Conservation (phyloP, 2,888 invertebrate genomes). For the Orgyia antiqua region DNA sequence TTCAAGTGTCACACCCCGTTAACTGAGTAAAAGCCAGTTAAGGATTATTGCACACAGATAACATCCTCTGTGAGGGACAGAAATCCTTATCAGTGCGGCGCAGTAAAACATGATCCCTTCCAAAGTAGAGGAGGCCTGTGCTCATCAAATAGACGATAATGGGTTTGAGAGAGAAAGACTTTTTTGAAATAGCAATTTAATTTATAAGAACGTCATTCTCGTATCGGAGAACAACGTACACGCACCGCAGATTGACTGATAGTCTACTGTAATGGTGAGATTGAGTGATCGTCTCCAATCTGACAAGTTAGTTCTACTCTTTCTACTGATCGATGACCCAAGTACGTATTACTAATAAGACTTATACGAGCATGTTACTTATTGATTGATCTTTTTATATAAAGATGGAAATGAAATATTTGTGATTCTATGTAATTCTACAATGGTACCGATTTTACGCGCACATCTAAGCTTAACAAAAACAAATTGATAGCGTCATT, state of each 20-base stretch:
- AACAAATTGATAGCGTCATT: too few species aligned
- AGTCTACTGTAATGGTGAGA: conserved; percentile 64
- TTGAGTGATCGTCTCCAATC: conserved; percentile 74
- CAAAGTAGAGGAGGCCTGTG: too few species aligned
- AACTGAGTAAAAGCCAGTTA: neutral
- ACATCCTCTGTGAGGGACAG: too few species aligned
- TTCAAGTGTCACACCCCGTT: neutral
- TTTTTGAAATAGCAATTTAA: neutral
- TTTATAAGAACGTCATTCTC: neutral
- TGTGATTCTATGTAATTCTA: too few species aligned
- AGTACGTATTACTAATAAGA: conserved; percentile 34
- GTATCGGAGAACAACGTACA: conserved; percentile 28
- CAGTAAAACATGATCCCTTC: too few species aligned
- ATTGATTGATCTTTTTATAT: conserved; percentile 56
- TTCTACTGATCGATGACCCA: conserved; percentile 59
- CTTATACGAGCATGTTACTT: conserved; percentile 36
- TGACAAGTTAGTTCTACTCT: conserved; percentile 70
- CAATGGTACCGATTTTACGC: too few species aligned
- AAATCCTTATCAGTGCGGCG: too few species aligned
- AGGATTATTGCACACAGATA: too few species aligned
- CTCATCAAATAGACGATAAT: neutral
- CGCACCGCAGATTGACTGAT: conserved; percentile 55
- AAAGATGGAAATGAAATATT: too few species aligned
- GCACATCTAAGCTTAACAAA: too few species aligned
- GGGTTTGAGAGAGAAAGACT: neutral